A percentile compares a stretch with the other conserved stretches of the same genome.
phyloP scores from a whole-genome alignment of 1,140 invertebrate genomes.

The Lasaia peninsularis region DNA sequence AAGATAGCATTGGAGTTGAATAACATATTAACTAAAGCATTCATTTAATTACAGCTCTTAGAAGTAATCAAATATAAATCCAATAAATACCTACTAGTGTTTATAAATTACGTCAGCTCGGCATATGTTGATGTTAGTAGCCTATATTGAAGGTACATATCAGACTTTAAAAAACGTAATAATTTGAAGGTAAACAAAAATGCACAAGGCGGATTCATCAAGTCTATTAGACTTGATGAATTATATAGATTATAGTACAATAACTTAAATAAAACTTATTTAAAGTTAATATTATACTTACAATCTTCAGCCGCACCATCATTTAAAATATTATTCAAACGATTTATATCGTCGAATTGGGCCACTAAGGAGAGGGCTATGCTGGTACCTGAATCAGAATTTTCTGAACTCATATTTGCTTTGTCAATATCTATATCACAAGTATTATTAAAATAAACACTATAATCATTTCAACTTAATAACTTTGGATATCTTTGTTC shows the following conservation, averaged over 20 bases:
- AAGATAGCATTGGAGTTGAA: too few species aligned
- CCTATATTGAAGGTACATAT: too few species aligned
- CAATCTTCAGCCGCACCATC: conserved; percentile 83
- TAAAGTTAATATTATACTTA: conserved; percentile 44
- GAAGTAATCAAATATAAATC: too few species aligned
- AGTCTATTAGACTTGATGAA: too few species aligned
- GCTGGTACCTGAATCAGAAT: conserved; percentile 50
- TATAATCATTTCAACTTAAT: conserved; percentile 25
- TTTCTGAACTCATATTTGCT: conserved; percentile 59
- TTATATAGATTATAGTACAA: not conserved
- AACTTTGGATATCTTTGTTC: not conserved
- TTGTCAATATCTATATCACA: not conserved
- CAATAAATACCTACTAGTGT: too few species aligned
- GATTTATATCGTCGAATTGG: conserved; percentile 82
- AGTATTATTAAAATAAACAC: conserved; percentile 7
- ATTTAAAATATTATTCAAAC: conserved; percentile 81
- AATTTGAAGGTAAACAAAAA: too few species aligned
- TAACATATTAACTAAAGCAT: too few species aligned
- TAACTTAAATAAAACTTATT: not conserved
- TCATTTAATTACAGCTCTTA: too few species aligned
- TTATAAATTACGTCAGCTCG: too few species aligned
- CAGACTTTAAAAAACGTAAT: too few species aligned
- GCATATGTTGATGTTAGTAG: too few species aligned
- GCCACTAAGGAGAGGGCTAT: conserved; percentile 59
- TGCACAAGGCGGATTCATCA: too few species aligned